Base-by-base conservation (phyloP, 2,888 invertebrate genomes). In the Mimas tiliae region DNA sequence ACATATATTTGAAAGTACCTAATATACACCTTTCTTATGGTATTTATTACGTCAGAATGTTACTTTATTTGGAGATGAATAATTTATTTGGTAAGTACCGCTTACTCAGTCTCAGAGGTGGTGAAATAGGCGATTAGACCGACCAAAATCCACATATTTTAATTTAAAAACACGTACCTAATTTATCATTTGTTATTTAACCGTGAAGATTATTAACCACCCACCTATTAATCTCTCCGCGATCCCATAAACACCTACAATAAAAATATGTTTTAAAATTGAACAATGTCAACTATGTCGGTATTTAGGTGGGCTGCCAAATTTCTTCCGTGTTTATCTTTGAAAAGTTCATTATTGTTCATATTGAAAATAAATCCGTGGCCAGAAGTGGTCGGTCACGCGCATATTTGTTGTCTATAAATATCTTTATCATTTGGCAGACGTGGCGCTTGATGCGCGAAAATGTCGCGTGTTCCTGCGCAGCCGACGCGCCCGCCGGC, bases 391-490 rank as follows among this genome's bases (percentile, higher is more conserved):
- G 82, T 80, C 72, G 87, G 88, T 90, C 91, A 92, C 91, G 90
- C 89, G 92, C 88, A 87, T 88, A 88, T 84, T 87, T 85, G 79
- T 76, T 78, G 55, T 76, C 76, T 89, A 91, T 84, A 86, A 85
- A 87, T 92, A 93, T 80, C 75, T 85, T 88, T 86, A 89, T 92
- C 88, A 86, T 84, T 92, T 93, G 93, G 92, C 93, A 92, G 84
- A 86, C 82, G 87, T 83, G 80, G 76, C 74, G 77, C 81, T 78
- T 77, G 76, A 75, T 69, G 70, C 67, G 80, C 78, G 80, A 83
- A 79, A 84, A 86, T 86, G 88, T 88, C 87, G 84, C 86, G 78
- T 83, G 84, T 72, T 81, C 76, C 66, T 72, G 73, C 78, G 78
- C 74, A 75, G 73, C 74, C 70, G 67, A 65, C 19, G 16, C 50